Evolutionary conservation across 2,888 invertebrate genomes (phyloP).

Genomic region (Napeogenes inachia): DNA sequence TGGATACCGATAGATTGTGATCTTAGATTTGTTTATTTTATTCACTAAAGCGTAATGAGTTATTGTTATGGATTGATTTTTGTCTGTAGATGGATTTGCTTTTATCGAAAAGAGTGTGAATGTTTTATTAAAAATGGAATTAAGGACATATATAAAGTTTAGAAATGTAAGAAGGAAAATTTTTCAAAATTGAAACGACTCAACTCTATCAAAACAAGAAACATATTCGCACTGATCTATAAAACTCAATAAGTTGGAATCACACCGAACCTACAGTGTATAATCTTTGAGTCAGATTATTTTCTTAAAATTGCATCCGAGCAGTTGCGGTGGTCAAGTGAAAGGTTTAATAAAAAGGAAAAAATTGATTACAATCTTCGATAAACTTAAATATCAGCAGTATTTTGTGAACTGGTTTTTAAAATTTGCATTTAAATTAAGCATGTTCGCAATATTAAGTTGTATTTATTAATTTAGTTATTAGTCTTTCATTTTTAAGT

Average conservation of each 20-base stretch:
- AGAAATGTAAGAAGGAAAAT: too few relatives aligned
- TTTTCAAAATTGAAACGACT: too few relatives aligned
- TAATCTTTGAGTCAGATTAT: neutral
- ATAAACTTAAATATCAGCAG: slow-evolving; percentile 27
- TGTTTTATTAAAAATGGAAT: too few relatives aligned
- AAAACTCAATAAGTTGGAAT: neutral
- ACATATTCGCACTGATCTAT: too few relatives aligned
- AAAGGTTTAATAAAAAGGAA: slow-evolving; percentile 14
- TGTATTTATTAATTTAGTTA: too few relatives aligned
- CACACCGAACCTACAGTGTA: slow-evolving; percentile 3
- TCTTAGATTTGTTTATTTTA: slow-evolving; percentile 26
- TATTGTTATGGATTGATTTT: slow-evolving; percentile 14
- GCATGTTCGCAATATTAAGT: neutral
- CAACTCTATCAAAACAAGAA: too few relatives aligned
- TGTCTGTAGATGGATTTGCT: too few relatives aligned
- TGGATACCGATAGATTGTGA: slow-evolving; percentile 19
- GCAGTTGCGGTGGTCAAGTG: slow-evolving; percentile 26
- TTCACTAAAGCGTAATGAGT: slow-evolving; percentile 18
- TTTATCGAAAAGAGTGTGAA: too few relatives aligned
- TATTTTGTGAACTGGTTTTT: slow-evolving; percentile 20
- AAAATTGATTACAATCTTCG: slow-evolving; percentile 20
- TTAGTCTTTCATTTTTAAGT: too few relatives aligned
- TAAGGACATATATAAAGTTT: too few relatives aligned
- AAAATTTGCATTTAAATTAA: slow-evolving; percentile 22
- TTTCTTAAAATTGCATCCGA: slow-evolving; percentile 12